Conservation (phyloP, 2,113 vertebrate species). For the Aphelocoma coerulescens region DNA sequence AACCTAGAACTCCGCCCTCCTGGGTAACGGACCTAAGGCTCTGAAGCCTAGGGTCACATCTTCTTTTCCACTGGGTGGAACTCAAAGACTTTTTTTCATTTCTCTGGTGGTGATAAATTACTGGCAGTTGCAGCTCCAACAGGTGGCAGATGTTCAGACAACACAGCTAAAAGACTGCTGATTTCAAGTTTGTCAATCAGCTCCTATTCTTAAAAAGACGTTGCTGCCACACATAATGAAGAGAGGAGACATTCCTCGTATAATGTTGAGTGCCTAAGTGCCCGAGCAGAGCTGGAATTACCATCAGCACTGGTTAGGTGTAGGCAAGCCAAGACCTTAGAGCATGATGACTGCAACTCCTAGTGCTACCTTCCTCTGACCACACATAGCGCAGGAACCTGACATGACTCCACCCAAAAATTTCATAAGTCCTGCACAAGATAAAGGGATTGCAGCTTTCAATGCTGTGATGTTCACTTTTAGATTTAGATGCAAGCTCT, state of each 20-base stretch:
- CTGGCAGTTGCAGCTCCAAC: neutral
- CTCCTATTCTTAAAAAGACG: neutral
- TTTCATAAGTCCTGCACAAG: neutral
- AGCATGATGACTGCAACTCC: neutral
- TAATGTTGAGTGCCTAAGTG: neutral
- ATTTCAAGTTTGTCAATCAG: neutral
- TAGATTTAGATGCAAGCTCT: neutral
- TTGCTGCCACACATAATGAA: neutral
- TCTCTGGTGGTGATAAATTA: neutral
- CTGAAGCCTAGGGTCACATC: neutral
- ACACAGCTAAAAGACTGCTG: neutral
- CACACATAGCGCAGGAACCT: neutral
- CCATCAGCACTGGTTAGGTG: neutral
- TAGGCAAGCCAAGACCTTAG: neutral
- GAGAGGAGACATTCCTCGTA: neutral
- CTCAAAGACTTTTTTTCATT: neutral
- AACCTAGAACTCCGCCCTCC: neutral
- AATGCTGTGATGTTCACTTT: accelerated
- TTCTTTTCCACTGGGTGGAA: constrained; percentile 14
- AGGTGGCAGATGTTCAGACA: neutral
- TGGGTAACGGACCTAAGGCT: neutral
- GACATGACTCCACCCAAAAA: neutral
- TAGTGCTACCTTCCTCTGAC: neutral
- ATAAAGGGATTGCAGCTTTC: neutral
- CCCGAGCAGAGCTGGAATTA: neutral